Conservation (phyloP, 2,797 vertebrate species). For the Platyrinchus mystaceus region DNA sequence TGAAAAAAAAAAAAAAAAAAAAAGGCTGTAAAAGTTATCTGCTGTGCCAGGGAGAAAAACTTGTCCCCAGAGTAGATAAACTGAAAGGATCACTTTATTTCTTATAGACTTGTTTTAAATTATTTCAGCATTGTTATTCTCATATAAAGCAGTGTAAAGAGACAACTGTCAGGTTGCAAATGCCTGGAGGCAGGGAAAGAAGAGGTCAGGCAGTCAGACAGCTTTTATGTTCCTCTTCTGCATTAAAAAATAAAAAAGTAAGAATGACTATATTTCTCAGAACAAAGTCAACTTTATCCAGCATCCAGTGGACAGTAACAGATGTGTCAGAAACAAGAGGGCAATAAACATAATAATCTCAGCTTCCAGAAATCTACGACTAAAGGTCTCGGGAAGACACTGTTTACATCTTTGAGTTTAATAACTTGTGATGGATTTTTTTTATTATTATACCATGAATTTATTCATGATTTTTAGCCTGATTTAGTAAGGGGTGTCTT, state of each 20-base stretch:
- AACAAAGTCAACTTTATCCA: neutral
- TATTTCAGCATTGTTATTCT: neutral
- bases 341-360: neutral
- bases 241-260: neutral
- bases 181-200: neutral
- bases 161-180: neutral
- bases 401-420: constrained; percentile 3
- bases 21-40: neutral
- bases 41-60: neutral
- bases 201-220: neutral
- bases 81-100: neutral
- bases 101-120: neutral
- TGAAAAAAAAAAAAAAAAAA: neutral
- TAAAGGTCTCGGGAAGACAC: neutral
- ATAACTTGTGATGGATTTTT: neutral
- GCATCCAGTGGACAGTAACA: neutral
- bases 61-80: neutral
- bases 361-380: neutral
- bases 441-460: neutral
- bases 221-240: neutral
- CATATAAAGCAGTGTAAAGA: neutral
- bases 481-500: neutral
- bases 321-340: constrained; percentile 1
- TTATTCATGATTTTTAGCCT: neutral
- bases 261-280: neutral